Base-by-base conservation (phyloP, 23 tunicate genomes). In the Trididemnum miniatum region DNA sequence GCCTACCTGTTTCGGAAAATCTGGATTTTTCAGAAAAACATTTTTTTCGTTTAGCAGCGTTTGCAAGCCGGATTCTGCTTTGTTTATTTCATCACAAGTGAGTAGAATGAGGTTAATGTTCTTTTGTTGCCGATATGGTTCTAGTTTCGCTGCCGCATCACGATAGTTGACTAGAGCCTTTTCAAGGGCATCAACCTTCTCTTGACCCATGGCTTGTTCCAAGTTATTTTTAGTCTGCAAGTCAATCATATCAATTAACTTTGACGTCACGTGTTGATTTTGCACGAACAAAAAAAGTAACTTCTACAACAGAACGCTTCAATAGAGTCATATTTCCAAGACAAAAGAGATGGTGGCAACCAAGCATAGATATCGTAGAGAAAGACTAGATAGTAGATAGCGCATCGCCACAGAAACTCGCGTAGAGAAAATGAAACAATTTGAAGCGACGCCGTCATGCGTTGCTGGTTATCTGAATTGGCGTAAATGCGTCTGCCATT, bases 1-100 rank as follows among this genome's bases (percentile, higher is more conserved):
- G 29, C 67, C n/a, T 69, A 69, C 75, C 2, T 69, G 5, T 69
- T 69, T 69, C 38, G 75, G 75, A 69, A 69, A 69, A 37, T 28
- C 12, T 5, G 75, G 75, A n/a, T 69, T 32, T 7, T 20, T 34
- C 4, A 5, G n/a, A 33, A 69, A 31, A 5, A 4, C 2, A 15
- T 31, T 18, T 32, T 69, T 31, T 69, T 69, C 75, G 3, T 69
- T 33, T 32, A 12, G 4, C 20, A 69, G 75, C 3, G 38, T 25
- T 32, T 32, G 39, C n/a, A 31, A 25, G 5, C 3, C 18, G 29
- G 29, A 12, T 69, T 69, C 25, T 5, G 37, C 37, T 34, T 69
- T 69, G n/a, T 69, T 33, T 35, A 69, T 69, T 32, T 69, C 75
- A 31, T 69, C 39, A 31, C 31, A 35, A 7, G 38, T 7, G 12